phyloP scores from a whole-genome alignment of 2,113 vertebrate species.

The Nothocercus nigrocapillus region DNA sequence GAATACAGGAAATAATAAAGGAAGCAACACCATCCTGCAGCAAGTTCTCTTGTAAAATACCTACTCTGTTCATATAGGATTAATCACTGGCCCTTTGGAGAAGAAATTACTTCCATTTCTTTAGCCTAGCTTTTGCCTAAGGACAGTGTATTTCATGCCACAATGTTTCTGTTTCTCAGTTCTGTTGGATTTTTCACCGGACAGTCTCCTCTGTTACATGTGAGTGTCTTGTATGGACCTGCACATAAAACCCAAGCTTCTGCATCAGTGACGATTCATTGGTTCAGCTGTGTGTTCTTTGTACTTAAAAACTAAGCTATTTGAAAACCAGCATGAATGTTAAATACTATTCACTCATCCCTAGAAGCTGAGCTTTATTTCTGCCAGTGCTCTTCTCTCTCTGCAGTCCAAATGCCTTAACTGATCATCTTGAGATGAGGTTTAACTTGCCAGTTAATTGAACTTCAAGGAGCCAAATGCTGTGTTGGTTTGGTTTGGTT shows the following conservation, averaged over 20 bases:
- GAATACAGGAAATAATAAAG: neutral
- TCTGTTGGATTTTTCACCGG: neutral
- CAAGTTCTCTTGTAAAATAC: neutral
- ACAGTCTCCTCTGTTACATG: neutral
- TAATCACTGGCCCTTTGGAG: neutral
- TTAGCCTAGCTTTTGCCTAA: neutral
- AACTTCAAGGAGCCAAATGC: constrained; percentile 9
- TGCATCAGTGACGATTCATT: neutral
- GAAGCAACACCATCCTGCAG: neutral
- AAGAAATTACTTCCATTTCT: neutral
- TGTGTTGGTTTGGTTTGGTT: neutral
- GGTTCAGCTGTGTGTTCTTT: neutral
- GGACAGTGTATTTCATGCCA: neutral
- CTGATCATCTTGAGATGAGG: constrained; percentile 1
- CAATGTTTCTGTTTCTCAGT: neutral
- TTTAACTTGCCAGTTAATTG: constrained; percentile 19
- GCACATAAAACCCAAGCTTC: neutral
- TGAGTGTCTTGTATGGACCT: neutral
- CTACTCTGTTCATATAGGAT: neutral
- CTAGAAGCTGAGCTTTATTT: neutral
- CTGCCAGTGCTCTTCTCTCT: neutral
- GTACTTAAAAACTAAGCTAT: neutral
- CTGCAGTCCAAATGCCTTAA: constrained; percentile 11
- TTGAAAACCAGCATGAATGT: neutral
- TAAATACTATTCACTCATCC: neutral